These are phyloP conservation scores for Hippoglossus hippoglossus DNA, from an alignment of 2,797 vertebrate genomes.

Conservation along the genomic window DNA sequence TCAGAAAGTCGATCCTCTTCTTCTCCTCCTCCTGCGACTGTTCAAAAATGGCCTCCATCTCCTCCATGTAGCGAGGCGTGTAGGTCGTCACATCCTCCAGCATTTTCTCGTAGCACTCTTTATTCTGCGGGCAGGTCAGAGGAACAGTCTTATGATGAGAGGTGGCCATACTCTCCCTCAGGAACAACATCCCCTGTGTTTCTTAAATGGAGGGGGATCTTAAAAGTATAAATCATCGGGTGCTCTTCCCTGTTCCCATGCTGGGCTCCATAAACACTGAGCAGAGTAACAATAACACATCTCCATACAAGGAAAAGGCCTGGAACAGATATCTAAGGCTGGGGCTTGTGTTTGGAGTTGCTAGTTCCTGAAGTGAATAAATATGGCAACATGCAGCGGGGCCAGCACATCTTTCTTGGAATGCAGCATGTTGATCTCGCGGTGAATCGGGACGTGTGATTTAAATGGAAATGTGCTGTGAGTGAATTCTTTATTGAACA, in stretches of 20 bases:
- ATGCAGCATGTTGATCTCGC: slow-evolving; percentile 29
- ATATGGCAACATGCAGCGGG: slow-evolving; percentile 39
- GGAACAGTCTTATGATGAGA: slow-evolving; percentile 32
- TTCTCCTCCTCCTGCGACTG: slow-evolving; percentile 89
- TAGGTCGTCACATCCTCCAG: slow-evolving; percentile 87
- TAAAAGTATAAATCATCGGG: slow-evolving; percentile 51
- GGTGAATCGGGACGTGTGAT: slow-evolving; percentile 20
- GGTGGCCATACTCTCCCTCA: not conserved
- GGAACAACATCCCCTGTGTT: slow-evolving; percentile 18
- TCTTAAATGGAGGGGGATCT: slow-evolving; percentile 28
- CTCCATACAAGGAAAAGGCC: slow-evolving; percentile 66
- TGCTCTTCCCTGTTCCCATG: slow-evolving; percentile 46
- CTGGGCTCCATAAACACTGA: slow-evolving; percentile 66
- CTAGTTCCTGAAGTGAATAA: slow-evolving; percentile 45
- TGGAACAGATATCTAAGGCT: slow-evolving; percentile 41
- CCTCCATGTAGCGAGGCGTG: slow-evolving; percentile 90
- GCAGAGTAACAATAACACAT: slow-evolving; percentile 64
- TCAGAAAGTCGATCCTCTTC: slow-evolving; percentile 88
- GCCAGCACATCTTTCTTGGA: slow-evolving; percentile 15
- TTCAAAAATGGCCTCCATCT: slow-evolving; percentile 91
- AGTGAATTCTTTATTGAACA: slow-evolving; percentile 8
- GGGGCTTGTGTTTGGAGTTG: slow-evolving; percentile 48
- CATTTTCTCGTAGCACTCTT: slow-evolving; percentile 84
- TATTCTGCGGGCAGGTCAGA: slow-evolving; percentile 63
- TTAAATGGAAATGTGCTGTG: slow-evolving; percentile 10